Conservation (phyloP, 2,797 vertebrate genomes). For the Sciaenops ocellatus region DNA sequence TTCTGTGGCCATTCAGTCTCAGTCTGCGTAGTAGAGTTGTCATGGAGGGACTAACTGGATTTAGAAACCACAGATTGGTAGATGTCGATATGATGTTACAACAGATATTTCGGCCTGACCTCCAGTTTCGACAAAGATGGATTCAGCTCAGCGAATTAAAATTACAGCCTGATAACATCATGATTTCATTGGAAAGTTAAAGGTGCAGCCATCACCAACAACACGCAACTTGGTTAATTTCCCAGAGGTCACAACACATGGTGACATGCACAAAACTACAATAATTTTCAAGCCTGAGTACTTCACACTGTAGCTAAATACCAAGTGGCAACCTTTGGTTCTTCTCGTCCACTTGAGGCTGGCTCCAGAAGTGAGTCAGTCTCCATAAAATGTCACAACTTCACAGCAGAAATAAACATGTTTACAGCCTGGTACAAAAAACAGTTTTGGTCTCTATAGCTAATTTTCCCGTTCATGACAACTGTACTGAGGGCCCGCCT, state of each 20-base stretch:
- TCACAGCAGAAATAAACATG: too few species aligned
- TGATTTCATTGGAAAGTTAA: constrained; percentile 34
- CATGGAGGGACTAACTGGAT: constrained; percentile 41
- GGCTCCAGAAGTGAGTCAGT: too few species aligned
- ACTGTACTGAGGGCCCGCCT: too few species aligned
- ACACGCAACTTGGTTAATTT: constrained; percentile 24
- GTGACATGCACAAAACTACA: background rate
- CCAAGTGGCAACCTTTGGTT: too few species aligned
- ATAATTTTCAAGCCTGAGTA: background rate
- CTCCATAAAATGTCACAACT: too few species aligned
- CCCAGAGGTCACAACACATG: constrained; percentile 11
- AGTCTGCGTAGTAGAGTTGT: constrained; percentile 14
- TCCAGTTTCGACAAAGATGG: constrained; percentile 25
- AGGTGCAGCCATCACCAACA: constrained; percentile 13
- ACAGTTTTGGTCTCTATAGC: too few species aligned
- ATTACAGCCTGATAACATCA: constrained; percentile 36
- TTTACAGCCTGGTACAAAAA: too few species aligned
- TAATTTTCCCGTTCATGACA: too few species aligned
- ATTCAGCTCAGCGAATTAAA: constrained; percentile 11
- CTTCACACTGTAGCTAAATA: background rate
- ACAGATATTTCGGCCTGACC: constrained; percentile 48
- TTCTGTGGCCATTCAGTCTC: constrained; percentile 19
- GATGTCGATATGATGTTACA: constrained; percentile 53
- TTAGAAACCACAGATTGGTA: constrained; percentile 41
- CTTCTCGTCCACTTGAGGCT: too few species aligned